Base-by-base conservation (phyloP, 2,888 invertebrate species). In the Psococerastis gibbosa region DNA sequence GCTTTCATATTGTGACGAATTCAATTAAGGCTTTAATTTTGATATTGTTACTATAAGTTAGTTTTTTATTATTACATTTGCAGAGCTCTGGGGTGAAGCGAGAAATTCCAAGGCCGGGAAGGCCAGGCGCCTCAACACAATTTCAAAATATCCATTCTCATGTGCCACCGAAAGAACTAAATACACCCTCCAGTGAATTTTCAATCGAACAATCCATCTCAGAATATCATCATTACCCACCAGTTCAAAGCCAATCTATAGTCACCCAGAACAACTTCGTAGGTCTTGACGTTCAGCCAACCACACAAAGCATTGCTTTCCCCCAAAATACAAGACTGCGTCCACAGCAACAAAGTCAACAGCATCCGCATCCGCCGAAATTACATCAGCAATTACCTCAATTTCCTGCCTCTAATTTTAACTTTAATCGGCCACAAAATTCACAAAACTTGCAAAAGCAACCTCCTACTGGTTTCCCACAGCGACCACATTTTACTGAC, bases 91-190 rank as follows among this genome's bases (percentile, higher is more conserved):
- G 38, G n/a, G 38, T 17, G 18, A 38, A 38, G 20, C 17, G 38
- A 18, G 38, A 38, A 38, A 22, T 38, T 17, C 38, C 38, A 5
- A 15, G 38, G 20, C 38, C 38, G 18, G 27, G 27, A 11, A 27
- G 27, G 27, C 27, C 27, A 27, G 27, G 11, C 11, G 27, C 11
- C 6, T 6, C 27, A 9, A 11, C 27, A 9, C 27, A 27, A 6
- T 6, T 27, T 11, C 27, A 27, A 27, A 27, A 27, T 27, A 27
- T 27, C 27, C 27, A 11, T 6, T 6, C 6, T 27, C 27, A 6
- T 27, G 27, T 6, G 11, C 6, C 6, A 11, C 27, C 8, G 11
- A 11, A 27, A 11, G 8, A 6, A 6, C 27, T 27, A 11, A 6
- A 11, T 27, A 27, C 6, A 9, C 27, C 27, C 27, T 9, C 27